These are phyloP conservation scores for Typhlomys cinereus DNA, from an alignment of 2,113 vertebrate genomes.

Conservation along the genomic window DNA sequence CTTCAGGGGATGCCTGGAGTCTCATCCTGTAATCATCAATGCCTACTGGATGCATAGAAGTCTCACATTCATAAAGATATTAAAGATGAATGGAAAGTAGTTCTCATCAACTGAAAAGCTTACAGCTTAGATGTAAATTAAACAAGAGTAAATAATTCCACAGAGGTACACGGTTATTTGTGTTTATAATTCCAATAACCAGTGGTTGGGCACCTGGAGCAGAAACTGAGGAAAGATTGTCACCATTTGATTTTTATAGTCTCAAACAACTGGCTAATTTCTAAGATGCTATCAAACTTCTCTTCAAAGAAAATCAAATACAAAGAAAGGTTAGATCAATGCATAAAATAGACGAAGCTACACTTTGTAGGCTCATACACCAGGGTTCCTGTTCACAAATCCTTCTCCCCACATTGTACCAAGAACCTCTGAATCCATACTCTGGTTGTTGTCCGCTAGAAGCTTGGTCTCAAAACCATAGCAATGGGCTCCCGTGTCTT, in stretches of 20 bases:
- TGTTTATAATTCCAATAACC: accelerated
- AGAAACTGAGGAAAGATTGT: accelerated
- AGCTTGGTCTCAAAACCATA: background rate
- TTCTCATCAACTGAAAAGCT: background rate
- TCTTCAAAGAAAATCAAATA: background rate
- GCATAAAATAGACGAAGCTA: background rate
- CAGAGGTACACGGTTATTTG: background rate
- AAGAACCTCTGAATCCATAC: accelerated
- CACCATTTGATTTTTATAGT: background rate
- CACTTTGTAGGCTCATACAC: background rate
- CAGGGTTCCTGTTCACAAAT: no score
- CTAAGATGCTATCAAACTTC: background rate
- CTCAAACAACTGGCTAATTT: background rate
- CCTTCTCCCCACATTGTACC: background rate
- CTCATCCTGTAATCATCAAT: background rate
- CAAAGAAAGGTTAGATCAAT: background rate
- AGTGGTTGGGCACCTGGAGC: background rate
- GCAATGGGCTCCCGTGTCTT: background rate
- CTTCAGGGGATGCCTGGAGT: background rate
- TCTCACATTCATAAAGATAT: background rate
- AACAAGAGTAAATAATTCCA: accelerated
- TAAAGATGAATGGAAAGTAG: background rate
- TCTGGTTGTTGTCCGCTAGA: background rate
- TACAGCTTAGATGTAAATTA: background rate
- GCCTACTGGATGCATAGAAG: background rate